Percentiles rank a stretch among this genome's conserved stretches.
phyloP scores from a whole-genome alignment of 2,888 invertebrate genomes.

The Saturnia pavonia region DNA sequence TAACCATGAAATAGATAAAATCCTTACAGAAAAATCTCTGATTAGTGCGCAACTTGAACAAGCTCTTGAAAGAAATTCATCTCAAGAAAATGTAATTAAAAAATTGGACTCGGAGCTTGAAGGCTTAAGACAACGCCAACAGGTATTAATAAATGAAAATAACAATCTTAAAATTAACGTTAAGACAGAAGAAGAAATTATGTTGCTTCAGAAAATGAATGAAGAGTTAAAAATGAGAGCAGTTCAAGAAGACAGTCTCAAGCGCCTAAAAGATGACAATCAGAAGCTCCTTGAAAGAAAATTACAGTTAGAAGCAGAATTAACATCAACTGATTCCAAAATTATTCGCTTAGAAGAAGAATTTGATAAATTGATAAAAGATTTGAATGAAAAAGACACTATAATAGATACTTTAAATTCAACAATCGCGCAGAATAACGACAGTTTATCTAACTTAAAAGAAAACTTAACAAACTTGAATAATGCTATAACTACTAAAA shows the following conservation, averaged over 20 bases:
- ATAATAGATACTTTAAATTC: conserved; percentile 58
- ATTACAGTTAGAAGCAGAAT: conserved; percentile 52
- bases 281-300: conserved; percentile 47
- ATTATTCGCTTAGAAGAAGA: conserved; percentile 66
- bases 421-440: conserved; percentile 48
- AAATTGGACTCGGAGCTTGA: conserved; percentile 39
- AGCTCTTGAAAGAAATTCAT: conserved; percentile 44
- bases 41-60: conserved; percentile 38
- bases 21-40: conserved; percentile 39
- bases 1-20: conserved; percentile 34
- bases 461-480: conserved; percentile 51
- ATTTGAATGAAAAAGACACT: conserved; percentile 69
- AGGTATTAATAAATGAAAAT: conserved; percentile 43
- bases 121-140: conserved; percentile 36
- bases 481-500: conserved; percentile 47
- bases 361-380: conserved; percentile 57
- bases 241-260: conserved; percentile 44
- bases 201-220: conserved; percentile 41
- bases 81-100: conserved; percentile 39
- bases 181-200: conserved; percentile 32
- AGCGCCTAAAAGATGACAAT: conserved; percentile 54
- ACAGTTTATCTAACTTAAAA: conserved; percentile 40
- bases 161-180: conserved; percentile 40
- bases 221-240: conserved; percentile 48
- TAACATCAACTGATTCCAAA: conserved; percentile 56